These are phyloP conservation scores for Neogobius melanostomus DNA, from an alignment of 2,113 vertebrate genomes.

Conservation along the genomic window DNA sequence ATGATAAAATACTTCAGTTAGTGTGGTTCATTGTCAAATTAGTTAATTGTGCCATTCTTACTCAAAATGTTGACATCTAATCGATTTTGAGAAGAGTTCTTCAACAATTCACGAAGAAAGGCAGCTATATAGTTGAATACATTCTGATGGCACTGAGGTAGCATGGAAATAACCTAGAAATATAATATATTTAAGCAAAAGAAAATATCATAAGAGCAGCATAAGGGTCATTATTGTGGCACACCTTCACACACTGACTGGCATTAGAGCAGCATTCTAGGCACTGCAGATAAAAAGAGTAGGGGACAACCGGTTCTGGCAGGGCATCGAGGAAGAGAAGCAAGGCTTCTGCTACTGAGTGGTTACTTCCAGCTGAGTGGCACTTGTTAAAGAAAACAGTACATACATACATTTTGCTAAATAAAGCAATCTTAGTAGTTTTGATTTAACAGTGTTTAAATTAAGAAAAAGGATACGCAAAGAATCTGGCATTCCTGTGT, in stretches of 20 bases:
- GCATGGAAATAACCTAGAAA: slow-evolving; percentile 81
- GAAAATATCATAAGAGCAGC: background rate
- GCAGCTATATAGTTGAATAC: slow-evolving; percentile 90
- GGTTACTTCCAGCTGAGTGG: slow-evolving; percentile 87
- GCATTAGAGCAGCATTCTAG: slow-evolving; percentile 79
- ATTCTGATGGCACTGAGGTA: slow-evolving; percentile 89
- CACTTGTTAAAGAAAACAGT: slow-evolving; percentile 52
- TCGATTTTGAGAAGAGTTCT: slow-evolving; percentile 85
- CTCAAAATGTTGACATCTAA: slow-evolving; percentile 88
- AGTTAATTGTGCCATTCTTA: slow-evolving; percentile 67
- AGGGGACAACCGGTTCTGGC: slow-evolving; percentile 91
- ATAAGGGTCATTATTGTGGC: background rate
- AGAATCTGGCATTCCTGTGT: slow-evolving; percentile 86
- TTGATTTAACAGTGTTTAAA: background rate
- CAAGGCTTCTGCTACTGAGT: slow-evolving; percentile 92
- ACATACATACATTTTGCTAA: background rate
- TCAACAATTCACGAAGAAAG: slow-evolving; percentile 91
- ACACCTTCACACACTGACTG: slow-evolving; percentile 85
- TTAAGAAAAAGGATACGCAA: slow-evolving; percentile 83
- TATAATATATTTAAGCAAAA: background rate
- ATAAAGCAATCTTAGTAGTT: slow-evolving; percentile 42
- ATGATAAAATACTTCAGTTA: slow-evolving; percentile 12
- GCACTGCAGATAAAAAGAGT: slow-evolving; percentile 80
- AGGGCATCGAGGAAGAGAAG: slow-evolving; percentile 94
- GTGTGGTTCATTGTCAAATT: background rate